Conservation (phyloP, 1,140 invertebrate genomes). For the Drosophila grimshawi region DNA sequence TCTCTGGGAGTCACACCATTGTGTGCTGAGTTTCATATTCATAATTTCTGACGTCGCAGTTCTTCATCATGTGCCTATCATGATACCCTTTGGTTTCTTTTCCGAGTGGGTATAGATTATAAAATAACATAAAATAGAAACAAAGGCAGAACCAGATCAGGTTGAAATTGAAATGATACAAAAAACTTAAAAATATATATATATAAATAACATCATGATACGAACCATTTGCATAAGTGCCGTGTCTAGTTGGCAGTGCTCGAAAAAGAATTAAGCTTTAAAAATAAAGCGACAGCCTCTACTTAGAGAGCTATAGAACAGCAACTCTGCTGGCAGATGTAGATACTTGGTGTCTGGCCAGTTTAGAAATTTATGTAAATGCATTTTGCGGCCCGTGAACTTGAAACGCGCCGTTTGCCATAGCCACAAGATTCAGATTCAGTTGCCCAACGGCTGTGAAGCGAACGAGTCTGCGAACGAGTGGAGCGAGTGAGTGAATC, state of each 20-base stretch:
- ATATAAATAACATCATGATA: constrained; percentile 4
- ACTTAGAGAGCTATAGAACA: constrained; percentile 17
- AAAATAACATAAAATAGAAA: constrained; percentile 31
- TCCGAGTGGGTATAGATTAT: neutral
- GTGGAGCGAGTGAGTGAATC: constrained; percentile 20
- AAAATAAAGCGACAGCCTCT: constrained; percentile 37
- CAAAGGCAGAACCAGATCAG: constrained; percentile 37
- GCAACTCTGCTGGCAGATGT: constrained; percentile 17
- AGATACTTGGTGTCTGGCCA: constrained; percentile 49
- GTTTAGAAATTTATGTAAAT: constrained; percentile 78
- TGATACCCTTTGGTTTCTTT: neutral
- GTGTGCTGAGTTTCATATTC: too few species aligned
- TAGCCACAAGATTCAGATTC: constrained; percentile 30
- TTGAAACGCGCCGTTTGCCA: constrained; percentile 59
- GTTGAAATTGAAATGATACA: constrained; percentile 9
- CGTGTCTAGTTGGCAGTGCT: constrained; percentile 48
- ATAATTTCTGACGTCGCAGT: too few species aligned
- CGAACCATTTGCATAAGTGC: constrained; percentile 70
- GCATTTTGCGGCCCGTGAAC: constrained; percentile 67
- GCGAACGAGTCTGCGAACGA: constrained; percentile 40
- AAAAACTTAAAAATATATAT: constrained; percentile 20
- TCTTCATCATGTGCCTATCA: neutral
- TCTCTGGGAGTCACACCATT: too few species aligned
- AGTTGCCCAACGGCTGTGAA: constrained; percentile 58
- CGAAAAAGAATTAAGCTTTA: constrained; percentile 48